Conservation (phyloP, 2,888 invertebrate genomes). For the Stegana nigrithorax region DNA sequence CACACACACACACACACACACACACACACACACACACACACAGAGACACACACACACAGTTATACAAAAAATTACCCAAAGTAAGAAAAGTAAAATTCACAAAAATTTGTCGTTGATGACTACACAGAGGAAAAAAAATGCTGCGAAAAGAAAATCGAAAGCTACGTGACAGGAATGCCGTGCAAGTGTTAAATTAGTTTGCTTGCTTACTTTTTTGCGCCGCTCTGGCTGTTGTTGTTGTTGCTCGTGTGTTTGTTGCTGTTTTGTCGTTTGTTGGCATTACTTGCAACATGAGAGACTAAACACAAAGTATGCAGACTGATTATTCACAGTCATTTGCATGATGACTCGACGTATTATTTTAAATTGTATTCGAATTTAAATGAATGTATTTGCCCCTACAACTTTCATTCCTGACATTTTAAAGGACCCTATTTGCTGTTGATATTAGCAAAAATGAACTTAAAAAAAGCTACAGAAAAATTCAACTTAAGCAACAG, state of each 20-base stretch:
- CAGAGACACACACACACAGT: neutral
- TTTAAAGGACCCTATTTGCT: no score
- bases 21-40: no score
- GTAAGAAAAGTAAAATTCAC: slow-evolving; percentile 5
- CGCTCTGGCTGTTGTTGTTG: neutral
- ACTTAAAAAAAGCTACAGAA: no score
- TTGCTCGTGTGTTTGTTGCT: neutral
- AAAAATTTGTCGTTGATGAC: neutral
- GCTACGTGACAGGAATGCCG: slow-evolving; percentile 14
- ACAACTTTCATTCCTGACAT: neutral
- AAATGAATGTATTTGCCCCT: neutral
- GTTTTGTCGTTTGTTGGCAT: neutral
- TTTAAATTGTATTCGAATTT: slow-evolving; percentile 17
- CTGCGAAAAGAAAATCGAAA: neutral
- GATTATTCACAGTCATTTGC: slow-evolving; percentile 11
- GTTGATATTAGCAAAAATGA: no score
- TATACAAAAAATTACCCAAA: neutral
- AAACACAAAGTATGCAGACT: neutral
- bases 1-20: no score
- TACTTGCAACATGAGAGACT: no score
- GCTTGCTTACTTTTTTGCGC: neutral
- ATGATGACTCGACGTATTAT: slow-evolving; percentile 14
- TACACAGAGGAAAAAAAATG: neutral
- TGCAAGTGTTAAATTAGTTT: slow-evolving; percentile 10
- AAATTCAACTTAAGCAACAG: no score